Base-by-base conservation (phyloP, 2,113 vertebrate species). In the Rhea americana region DNA sequence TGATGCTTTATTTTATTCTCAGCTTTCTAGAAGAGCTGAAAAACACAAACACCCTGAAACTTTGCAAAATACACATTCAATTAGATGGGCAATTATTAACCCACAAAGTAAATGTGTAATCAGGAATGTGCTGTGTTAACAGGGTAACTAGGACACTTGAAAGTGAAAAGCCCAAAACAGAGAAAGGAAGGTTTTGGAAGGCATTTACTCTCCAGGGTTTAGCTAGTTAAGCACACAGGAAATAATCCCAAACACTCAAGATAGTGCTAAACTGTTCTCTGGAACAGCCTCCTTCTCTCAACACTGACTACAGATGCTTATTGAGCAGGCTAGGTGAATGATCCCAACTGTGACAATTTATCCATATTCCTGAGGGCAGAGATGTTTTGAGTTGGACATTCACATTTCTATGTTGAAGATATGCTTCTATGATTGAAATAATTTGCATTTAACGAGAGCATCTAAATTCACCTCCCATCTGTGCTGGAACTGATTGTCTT, bases 401-500 rank as follows among this genome's bases (percentile, higher is more conserved):
- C 79, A 48, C 12, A 55, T 84, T 72, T 84, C 22, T 25, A 15
- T 45, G 75, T 0, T 72, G 47, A 93, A 93, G 71, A 77, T 50
- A 71, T 4, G 62, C 18, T 55, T 87, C 82, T 68, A 67, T 25
- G 15, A 86, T 79, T 79, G 84, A 76, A 86, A 78, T 26, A 53
- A 75, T 80, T 79, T 39, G 50, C 62, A 66, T 28, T 88, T 91
- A 90, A 90, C 71, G 37, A 93, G n/a, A n/a, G 37, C 62, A 20
- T 28, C 32, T 59, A 81, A 80, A 80, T 87, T 79, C 32, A 61
- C 41, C 30, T 66, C 72, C 70, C 39, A 8, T 72, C 82, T 81
- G 35, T n/a, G 30, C 84, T 87, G 76, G 73, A 92, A 83, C 58
- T 78, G 51, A 62, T 93, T 67, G 87, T 85, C 88, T 94, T 90